Percentiles rank a stretch among this genome's conserved stretches.
These are phyloP conservation scores for Paradisaea rubra DNA, from an alignment of 2,113 vertebrate species.

Conservation along the genomic window DNA sequence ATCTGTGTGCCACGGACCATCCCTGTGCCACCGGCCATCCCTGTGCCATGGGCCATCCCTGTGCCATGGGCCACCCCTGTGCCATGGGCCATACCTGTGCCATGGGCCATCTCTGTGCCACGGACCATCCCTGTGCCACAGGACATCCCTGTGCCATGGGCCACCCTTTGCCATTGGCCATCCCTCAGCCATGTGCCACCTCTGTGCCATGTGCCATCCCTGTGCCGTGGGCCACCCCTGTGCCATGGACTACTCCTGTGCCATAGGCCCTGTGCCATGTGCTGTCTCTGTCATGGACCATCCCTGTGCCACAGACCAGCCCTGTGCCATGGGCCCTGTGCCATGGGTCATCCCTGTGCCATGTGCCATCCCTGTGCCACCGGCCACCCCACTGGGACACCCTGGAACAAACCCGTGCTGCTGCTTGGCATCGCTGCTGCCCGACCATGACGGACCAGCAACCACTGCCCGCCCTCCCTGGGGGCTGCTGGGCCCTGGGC, in stretches of 20 bases:
- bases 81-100: too few species aligned
- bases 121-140: neutral
- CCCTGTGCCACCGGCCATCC: accelerated
- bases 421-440: neutral
- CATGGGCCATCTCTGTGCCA: too few species aligned
- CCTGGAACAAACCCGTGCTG: neutral
- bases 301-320: neutral
- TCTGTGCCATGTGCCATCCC: neutral
- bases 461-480: accelerated
- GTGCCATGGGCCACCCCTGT: neutral
- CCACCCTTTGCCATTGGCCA: too few species aligned
- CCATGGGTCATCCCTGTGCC: too few species aligned
- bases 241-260: neutral
- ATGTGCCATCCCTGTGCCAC: accelerated
- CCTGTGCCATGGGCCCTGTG: too few species aligned
- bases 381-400: neutral
- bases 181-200: too few species aligned
- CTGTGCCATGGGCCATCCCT: neutral
- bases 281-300: too few species aligned
- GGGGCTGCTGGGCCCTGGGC: neutral
- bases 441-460: neutral
- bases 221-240: neutral
- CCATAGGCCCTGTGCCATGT: too few species aligned
- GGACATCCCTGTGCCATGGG: too few species aligned
- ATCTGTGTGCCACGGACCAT: too few species aligned